Conservation (phyloP, 2,888 invertebrate species). For the Halocaridina rubra region DNA sequence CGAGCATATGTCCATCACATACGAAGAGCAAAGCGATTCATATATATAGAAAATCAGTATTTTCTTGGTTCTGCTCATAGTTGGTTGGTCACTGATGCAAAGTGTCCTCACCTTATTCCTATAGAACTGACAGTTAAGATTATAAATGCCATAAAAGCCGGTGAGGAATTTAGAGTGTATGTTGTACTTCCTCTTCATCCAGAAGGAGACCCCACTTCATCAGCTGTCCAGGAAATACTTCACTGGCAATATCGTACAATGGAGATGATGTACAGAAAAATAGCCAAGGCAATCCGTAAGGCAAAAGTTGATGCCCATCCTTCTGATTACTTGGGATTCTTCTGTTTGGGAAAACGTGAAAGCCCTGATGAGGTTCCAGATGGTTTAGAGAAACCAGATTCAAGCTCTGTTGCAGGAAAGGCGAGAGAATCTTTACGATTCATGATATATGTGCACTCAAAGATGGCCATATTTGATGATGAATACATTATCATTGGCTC, state of each 20-base stretch:
- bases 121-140: slow-evolving; percentile 61
- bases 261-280: slow-evolving; percentile 64
- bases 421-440: slow-evolving; percentile 58
- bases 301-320: slow-evolving; percentile 59
- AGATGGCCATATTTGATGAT: slow-evolving; percentile 64
- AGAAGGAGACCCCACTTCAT: slow-evolving; percentile 63
- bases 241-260: slow-evolving; percentile 64
- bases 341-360: slow-evolving; percentile 64
- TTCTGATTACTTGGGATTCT: slow-evolving; percentile 63
- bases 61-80: slow-evolving; percentile 63
- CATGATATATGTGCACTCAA: slow-evolving; percentile 64
- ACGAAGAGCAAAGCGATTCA: slow-evolving; percentile 61
- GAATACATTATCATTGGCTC: slow-evolving; percentile 63
- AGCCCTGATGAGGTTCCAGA: slow-evolving; percentile 62
- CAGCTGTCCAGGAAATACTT: slow-evolving; percentile 64
- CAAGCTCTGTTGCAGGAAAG: slow-evolving; percentile 53
- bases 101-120: slow-evolving; percentile 62
- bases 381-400: slow-evolving; percentile 58
- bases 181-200: slow-evolving; percentile 63
- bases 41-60: slow-evolving; percentile 64
- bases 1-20: slow-evolving; percentile 62
- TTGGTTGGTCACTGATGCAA: slow-evolving; percentile 62
- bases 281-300: slow-evolving; percentile 58
- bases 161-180: slow-evolving; percentile 62
- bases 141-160: slow-evolving; percentile 56